A percentile compares a stretch with the other conserved stretches of the same genome.
Evolutionary conservation across 2,797 vertebrate species (phyloP).

Genomic region (Hippopotamyrus pictus): DNA sequence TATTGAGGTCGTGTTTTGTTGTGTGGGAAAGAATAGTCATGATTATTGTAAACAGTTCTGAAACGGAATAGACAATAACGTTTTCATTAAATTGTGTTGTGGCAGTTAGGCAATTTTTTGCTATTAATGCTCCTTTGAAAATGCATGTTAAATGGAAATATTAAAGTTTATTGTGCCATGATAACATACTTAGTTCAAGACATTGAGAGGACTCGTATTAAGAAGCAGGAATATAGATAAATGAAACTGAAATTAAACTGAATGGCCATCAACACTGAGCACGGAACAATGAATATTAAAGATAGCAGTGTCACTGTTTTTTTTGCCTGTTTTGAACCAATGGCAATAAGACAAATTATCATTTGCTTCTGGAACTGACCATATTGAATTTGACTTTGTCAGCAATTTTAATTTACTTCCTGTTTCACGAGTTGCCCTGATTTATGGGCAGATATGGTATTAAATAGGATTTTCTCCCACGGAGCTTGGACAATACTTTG

Average conservation of each 20-base stretch:
- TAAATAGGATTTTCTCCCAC: constrained; percentile 60
- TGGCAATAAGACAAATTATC: constrained; percentile 32
- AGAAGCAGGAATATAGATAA: background rate
- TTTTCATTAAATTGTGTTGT: background rate
- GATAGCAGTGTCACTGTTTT: background rate
- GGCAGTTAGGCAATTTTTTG: background rate
- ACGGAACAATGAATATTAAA: background rate
- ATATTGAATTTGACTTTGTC: constrained; percentile 54
- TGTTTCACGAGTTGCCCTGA: constrained; percentile 27
- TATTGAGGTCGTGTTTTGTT: background rate
- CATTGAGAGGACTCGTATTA: background rate
- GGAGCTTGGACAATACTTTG: constrained; percentile 45
- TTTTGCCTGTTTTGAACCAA: constrained; percentile 9
- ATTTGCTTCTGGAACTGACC: constrained; percentile 44
- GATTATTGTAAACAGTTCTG: constrained; percentile 2
- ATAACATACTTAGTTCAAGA: background rate
- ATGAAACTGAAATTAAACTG: background rate
- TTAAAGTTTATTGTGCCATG: background rate
- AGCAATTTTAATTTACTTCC: constrained; percentile 43
- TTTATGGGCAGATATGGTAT: constrained; percentile 58
- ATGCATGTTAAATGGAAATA: background rate
- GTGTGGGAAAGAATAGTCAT: background rate
- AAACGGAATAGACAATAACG: background rate
- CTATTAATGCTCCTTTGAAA: background rate
- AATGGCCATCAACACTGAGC: background rate